Evolutionary conservation across 2,797 vertebrate species (phyloP), one percentile per base, ranked within the genome.

Genomic region (Chaetophractus vellerosus): DNA sequence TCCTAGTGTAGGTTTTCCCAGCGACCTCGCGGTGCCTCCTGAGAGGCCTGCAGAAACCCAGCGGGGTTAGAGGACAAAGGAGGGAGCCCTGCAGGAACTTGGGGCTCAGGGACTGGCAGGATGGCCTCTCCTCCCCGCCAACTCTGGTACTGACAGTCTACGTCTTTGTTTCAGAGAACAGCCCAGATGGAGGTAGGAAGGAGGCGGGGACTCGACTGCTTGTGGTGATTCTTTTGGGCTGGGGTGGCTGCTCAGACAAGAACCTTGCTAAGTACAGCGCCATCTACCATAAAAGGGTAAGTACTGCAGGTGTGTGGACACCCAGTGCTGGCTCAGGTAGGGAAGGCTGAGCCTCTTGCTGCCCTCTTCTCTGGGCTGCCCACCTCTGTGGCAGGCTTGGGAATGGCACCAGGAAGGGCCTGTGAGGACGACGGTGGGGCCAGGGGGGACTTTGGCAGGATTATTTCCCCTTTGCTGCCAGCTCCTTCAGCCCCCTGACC

Each of bases 251-350:
- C 97, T 98, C 98, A 63, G 99, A 99, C 98, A 99, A 98, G 90
- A 98, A 99, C 94, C 99, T 99, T 78, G 98, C 99, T 92, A 99
- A 99, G 96, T 99, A 99, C 98, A 99, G 99, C 6, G 97, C 99
- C 82, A 98, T 99, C 97, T 99, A 99, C 98, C 99, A 99, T 3
- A 97, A 99, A 90, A 99, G 99, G 99, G 99, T 99, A 86, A 97
- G 98, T 94, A 36, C 90, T 48, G 33, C 18, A 72, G 69, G 79
- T n/a, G 24, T 8, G 38, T 0, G 64, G 66, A 28, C 9, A 15
- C 63, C 52, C 10, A 0, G 52, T 1, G 2, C 5, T 52, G 2
- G 19, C 45, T 85, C 8, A 6, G 81, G 28, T 2, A 9, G 78
- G 48, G n/a, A 48, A 0, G 41, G 38, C 19, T 21, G 23, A 55